Evolutionary conservation across 2,888 invertebrate genomes (phyloP).

Genomic region (Tyria jacobaeae): DNA sequence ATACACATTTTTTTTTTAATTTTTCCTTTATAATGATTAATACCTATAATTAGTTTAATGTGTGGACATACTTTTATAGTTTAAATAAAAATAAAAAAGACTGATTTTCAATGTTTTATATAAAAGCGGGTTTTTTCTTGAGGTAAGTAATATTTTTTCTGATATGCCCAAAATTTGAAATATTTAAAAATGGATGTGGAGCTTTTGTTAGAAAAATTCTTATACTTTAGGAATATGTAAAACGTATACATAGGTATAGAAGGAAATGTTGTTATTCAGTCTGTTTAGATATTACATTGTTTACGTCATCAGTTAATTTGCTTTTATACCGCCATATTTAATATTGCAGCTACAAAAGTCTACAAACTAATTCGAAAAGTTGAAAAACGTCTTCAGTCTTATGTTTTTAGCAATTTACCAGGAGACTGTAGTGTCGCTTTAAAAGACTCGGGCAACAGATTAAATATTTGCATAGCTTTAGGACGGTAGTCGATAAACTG

Average conservation of each 20-base stretch:
- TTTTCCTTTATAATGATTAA: conserved; percentile 5
- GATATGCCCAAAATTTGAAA: conserved; percentile 18
- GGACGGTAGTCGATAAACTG: conserved; percentile 60
- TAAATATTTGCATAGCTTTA: conserved; percentile 35
- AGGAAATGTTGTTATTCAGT: conserved; percentile 67
- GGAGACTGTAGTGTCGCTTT: conserved; percentile 39
- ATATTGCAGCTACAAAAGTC: conserved; percentile 57
- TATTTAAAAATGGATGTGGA: conserved; percentile 24
- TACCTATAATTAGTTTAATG: not conserved
- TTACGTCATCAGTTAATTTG: conserved; percentile 46
- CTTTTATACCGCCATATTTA: conserved; percentile 43
- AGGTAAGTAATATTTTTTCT: not conserved
- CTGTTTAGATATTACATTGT: conserved; percentile 64
- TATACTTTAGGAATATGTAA: conserved; percentile 53
- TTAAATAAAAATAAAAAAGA: not conserved
- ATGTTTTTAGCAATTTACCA: conserved; percentile 64
- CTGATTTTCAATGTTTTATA: not conserved
- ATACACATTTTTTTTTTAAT: conserved; percentile 22
- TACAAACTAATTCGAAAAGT: conserved; percentile 77
- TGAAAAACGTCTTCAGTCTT: conserved; percentile 81
- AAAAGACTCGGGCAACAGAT: conserved; percentile 21
- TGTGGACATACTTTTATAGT: conserved; percentile 6
- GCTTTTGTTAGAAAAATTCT: conserved; percentile 38
- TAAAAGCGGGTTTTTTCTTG: conserved; percentile 1
- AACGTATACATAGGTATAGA: conserved; percentile 63